Percentiles rank a stretch among this genome's conserved stretches.
phyloP scores from a whole-genome alignment of 2,113 vertebrate genomes.

The Corapipo altera region DNA sequence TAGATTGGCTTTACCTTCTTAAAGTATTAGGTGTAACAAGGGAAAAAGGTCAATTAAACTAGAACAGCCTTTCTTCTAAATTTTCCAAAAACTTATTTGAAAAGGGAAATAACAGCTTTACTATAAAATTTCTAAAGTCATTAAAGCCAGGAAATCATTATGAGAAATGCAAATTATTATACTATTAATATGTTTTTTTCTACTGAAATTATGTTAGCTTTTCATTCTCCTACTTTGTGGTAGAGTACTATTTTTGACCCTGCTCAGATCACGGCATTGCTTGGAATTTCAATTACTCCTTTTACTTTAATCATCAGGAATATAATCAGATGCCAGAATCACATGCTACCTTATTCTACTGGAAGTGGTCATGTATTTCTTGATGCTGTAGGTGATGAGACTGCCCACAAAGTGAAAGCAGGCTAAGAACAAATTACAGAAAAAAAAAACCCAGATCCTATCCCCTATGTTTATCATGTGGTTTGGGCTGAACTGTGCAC shows the following conservation, averaged over 20 bases:
- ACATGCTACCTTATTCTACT: not conserved
- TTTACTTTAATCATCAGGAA: not conserved
- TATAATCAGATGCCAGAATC: not conserved
- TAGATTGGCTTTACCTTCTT: not conserved
- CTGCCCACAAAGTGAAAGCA: not conserved
- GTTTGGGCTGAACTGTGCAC: not conserved
- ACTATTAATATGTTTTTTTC: not conserved
- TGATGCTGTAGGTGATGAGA: not conserved
- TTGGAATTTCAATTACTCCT: not conserved
- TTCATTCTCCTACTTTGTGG: not conserved
- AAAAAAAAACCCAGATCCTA: too few relatives aligned
- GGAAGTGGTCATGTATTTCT: not conserved
- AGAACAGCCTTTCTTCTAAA: not conserved
- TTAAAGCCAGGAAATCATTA: not conserved
- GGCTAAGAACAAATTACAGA: not conserved
- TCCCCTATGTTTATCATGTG: not conserved
- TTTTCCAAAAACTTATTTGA: not conserved
- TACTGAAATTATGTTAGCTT: not conserved
- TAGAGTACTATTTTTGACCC: not conserved
- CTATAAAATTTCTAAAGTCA: not conserved
- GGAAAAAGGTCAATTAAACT: not conserved
- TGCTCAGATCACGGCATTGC: not conserved
- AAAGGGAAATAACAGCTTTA: not conserved
- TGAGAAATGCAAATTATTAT: not conserved
- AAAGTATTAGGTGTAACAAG: not conserved